Base-by-base conservation (phyloP, 2,113 vertebrate species). In the Osmerus eperlanus region DNA sequence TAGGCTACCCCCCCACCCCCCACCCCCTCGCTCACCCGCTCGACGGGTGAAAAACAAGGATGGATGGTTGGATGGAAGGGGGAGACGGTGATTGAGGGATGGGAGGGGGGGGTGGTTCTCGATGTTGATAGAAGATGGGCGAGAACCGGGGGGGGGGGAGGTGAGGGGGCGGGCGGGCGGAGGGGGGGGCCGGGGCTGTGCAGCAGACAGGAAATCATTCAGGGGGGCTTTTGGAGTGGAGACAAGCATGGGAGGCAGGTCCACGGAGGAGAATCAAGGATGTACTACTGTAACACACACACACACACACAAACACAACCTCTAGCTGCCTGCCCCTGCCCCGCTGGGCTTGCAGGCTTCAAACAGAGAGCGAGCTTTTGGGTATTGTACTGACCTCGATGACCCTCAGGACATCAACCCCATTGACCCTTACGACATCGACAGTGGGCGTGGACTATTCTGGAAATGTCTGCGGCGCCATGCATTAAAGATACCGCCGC, bases 31-130 rank as follows among this genome's bases (percentile, higher is more conserved):
- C 12, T 36, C 7, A 13, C 16, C 6, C 9, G 16, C 29, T 12
- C 1, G 15, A 18, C 54, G 16, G 29, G 13, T 15, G 29, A 18
- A 36, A n/a, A 64, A 64, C 62, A 64, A 7, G 62, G 77, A 74
- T 78, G 65, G 71, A 70, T 68, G n/a, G 77, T 59, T 69, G 76
- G 80, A 75, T 75, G 76, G 36, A 41, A 8, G 36, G 36, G 6
- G 5, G 36, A 83, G 74, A 72, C 67, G 78, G 65, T 23, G 72
- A 54, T 53, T 71, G 8, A 36, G 60, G 15, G 21, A 52, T 2
- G 23, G 19, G 23, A n/a, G 11, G 51, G 60, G 21, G n/a, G 65
- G 3, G 25, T 0, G 18, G 15, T 12, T 19, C 18, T 56, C n/a
- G 56, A n/a, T 55, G 28, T 23, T 66, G 23, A 62, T 9, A 41